phyloP scores from a whole-genome alignment of 1,140 invertebrate species.

The Acromyrmex heyeri region DNA sequence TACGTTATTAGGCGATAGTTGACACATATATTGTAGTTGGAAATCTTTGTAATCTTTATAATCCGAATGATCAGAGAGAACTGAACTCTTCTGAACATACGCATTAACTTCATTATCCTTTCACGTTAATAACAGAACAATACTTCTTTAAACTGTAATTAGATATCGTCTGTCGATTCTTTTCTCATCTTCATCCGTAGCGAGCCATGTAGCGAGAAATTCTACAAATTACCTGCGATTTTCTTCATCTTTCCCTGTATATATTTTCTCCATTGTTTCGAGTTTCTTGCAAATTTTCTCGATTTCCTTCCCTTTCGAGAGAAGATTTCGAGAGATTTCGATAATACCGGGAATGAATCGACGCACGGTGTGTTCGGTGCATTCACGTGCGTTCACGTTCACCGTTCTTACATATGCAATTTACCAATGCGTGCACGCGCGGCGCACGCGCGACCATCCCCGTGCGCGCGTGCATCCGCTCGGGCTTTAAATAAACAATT shows the following conservation, averaged over 20 bases:
- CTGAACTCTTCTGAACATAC: background rate
- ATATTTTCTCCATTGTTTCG: background rate
- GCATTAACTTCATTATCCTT: background rate
- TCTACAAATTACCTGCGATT: background rate
- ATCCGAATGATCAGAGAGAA: background rate
- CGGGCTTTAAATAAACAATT: slow-evolving; percentile 82
- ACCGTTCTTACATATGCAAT: slow-evolving; percentile 59
- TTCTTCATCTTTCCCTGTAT: background rate
- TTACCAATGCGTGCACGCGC: slow-evolving; percentile 28
- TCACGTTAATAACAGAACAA: background rate
- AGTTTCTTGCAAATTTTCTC: background rate
- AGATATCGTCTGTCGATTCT: background rate
- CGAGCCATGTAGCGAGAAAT: background rate
- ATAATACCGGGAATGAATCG: background rate
- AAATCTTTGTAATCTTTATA: background rate
- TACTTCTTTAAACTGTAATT: background rate
- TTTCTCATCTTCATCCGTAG: background rate
- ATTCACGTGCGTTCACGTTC: slow-evolving; percentile 18
- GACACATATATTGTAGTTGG: background rate
- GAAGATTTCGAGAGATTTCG: background rate
- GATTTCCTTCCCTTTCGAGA: background rate
- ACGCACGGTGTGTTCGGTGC: background rate
- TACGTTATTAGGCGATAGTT: background rate
- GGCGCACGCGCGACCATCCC: slow-evolving; percentile 52
- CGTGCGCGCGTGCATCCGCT: slow-evolving; percentile 67